A percentile compares a stretch with the other conserved stretches of the same genome.
phyloP scores from a whole-genome alignment of 2,888 invertebrate genomes.

The Lycia hirtaria region DNA sequence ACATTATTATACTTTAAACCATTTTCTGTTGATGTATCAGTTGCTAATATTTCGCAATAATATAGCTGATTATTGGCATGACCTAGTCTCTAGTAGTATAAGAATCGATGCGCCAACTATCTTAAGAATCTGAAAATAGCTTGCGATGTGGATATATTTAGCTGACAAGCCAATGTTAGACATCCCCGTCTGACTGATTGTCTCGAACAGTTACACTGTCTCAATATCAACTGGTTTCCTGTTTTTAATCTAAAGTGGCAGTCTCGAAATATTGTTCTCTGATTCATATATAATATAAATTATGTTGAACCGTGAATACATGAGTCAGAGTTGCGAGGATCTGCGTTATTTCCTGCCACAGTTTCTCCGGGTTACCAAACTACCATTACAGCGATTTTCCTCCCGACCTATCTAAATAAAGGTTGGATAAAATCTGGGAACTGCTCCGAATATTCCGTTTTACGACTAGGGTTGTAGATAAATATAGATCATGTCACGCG shows the following conservation, averaged over 20 bases:
- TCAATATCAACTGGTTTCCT: constrained; percentile 21
- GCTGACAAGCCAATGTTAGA: constrained; percentile 16
- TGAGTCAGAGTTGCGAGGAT: constrained; percentile 13
- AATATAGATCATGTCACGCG: constrained; percentile 29
- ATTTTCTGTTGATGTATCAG: not conserved
- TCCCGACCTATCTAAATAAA: constrained; percentile 25
- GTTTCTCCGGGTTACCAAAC: constrained; percentile 18
- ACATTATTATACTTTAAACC: not conserved
- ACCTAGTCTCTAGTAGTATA: not conserved
- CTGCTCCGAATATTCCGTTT: constrained; percentile 24
- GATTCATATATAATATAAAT: constrained; percentile 12
- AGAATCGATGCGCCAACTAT: constrained; percentile 3
- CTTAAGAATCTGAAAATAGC: constrained; percentile 16
- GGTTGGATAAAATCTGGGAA: constrained; percentile 30
- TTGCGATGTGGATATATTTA: constrained; percentile 32
- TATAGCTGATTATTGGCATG: not conserved
- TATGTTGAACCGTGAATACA: constrained; percentile 10
- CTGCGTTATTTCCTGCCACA: constrained; percentile 12
- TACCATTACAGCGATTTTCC: constrained; percentile 5
- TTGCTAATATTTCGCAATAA: not conserved
- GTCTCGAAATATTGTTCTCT: constrained; percentile 4
- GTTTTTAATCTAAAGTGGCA: constrained; percentile 3
- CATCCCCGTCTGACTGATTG: constrained; percentile 24
- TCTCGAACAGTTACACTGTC: constrained; percentile 18
- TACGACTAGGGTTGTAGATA: constrained; percentile 29